Base-by-base conservation (phyloP, 2,888 invertebrate species). In the Ectobius pallidus region DNA sequence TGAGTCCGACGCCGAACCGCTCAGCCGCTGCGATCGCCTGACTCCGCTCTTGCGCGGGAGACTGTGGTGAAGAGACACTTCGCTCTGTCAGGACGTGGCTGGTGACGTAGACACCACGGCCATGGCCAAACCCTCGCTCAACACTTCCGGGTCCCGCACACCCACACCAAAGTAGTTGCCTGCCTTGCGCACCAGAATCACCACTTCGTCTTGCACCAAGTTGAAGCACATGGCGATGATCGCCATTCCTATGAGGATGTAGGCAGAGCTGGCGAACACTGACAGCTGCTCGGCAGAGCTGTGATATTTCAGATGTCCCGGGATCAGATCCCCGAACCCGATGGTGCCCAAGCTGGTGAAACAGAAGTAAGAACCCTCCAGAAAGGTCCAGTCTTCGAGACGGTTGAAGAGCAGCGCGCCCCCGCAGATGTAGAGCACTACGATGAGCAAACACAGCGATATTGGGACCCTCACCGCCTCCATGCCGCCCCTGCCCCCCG, bases 351-450 rank as follows among this genome's bases (percentile, higher is more conserved):
- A 76, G 71, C 81, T 86, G 75, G 87, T 86, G 79, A 87, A 87
- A 77, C 86, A 87, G 79, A 87, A 87, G 79, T 83, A 88, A 75
- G 86, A 86, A 72, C 96, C 96, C 80, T 97, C 97, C 69, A 97
- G 86, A 49, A 94, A 88, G 74, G 90, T 91, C 99, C 98, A 99
- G 77, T 90, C 90, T 82, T 98, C 98, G 81, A 97, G 92, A 70
- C 92, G 87, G 75, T 93, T 92, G 83, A 99, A 99, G 77, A 98
- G 87, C 74, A 94, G 86, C 0, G 97, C 94, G 16, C 98, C 98
- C 42, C 94, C 90, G 73, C 92, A 91, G 79, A 98, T 90, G 83
- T 98, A 98, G 77, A 91, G 87, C 63, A 94, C 86, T 79, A 98
- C 90, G 55, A 97, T 91, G 77, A 95, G 85, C 74, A 97, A 85